phyloP scores from a whole-genome alignment of 1,140 invertebrate species.

The Amyelois transitella region DNA sequence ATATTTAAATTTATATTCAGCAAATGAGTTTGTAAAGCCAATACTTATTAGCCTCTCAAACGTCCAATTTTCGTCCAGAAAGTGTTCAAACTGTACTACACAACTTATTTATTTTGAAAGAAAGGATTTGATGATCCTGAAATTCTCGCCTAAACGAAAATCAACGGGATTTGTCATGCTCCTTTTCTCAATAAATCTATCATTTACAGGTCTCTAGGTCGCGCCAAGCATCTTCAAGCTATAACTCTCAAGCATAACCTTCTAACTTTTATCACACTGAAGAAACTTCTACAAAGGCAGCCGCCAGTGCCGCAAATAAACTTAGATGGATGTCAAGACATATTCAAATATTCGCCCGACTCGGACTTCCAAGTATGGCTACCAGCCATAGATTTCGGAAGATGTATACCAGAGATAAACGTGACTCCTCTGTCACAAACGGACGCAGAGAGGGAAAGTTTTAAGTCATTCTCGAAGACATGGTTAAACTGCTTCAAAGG shows the following conservation, averaged over 20 bases:
- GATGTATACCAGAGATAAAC: slow-evolving; percentile 62
- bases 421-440: slow-evolving; percentile 47
- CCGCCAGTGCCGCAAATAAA: slow-evolving; percentile 65
- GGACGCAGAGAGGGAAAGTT: slow-evolving; percentile 58
- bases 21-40: neutral
- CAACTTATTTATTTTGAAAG: too few species aligned
- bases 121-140: too few species aligned
- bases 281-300: slow-evolving; percentile 63
- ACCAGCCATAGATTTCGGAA: slow-evolving; percentile 55
- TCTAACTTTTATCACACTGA: slow-evolving; percentile 66
- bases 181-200: neutral
- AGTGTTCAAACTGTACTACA: too few species aligned
- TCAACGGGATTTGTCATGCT: too few species aligned
- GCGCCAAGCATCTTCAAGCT: slow-evolving; percentile 57
- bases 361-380: slow-evolving; percentile 68
- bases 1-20: slow-evolving; percentile 4
- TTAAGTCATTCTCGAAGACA: slow-evolving; percentile 58
- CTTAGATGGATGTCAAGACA: slow-evolving; percentile 63
- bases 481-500: slow-evolving; percentile 65
- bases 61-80: too few species aligned
- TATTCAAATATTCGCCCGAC: slow-evolving; percentile 69
- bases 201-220: slow-evolving; percentile 49
- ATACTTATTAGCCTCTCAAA: too few species aligned
- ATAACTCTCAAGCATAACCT: slow-evolving; percentile 57
- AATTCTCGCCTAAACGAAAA: too few species aligned